These are phyloP conservation scores for Crocuta crocuta DNA, from an alignment of 2,113 vertebrate species.

Conservation along the genomic window DNA sequence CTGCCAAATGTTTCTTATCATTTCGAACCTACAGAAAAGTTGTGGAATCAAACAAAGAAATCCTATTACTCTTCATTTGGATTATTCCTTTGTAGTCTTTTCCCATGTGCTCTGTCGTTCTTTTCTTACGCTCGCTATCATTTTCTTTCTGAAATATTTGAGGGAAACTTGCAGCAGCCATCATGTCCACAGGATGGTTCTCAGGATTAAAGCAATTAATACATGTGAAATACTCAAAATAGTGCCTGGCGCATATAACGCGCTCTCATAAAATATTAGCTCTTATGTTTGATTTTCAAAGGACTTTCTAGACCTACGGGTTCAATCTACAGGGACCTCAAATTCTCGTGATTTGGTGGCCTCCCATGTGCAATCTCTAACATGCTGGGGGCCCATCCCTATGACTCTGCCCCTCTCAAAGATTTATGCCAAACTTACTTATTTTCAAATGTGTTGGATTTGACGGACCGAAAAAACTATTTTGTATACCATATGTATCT, in stretches of 20 bases:
- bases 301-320: not conserved
- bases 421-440: conserved; percentile 18
- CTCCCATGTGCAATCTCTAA: not conserved
- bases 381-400: not conserved
- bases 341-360: not conserved
- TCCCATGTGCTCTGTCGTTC: not conserved
- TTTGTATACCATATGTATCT: not conserved
- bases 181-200: not conserved
- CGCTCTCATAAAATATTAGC: conserved; percentile 10
- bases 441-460: conserved; percentile 32
- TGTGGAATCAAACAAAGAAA: not conserved
- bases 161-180: not conserved
- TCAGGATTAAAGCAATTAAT: conserved; percentile 29
- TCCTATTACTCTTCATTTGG: not conserved
- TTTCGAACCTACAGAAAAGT: conserved; percentile 36
- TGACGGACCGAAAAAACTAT: not conserved
- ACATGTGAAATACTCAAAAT: not conserved
- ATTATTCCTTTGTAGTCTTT: not conserved
- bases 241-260: not conserved
- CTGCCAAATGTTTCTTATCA: not conserved
- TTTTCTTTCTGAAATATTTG: conserved; percentile 14
- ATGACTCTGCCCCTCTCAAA: not conserved
- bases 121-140: not conserved
- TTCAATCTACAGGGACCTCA: not conserved
- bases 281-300: conserved; percentile 29